Base-by-base conservation (phyloP, 1,140 invertebrate genomes). In the Belonocnema kinseyi region DNA sequence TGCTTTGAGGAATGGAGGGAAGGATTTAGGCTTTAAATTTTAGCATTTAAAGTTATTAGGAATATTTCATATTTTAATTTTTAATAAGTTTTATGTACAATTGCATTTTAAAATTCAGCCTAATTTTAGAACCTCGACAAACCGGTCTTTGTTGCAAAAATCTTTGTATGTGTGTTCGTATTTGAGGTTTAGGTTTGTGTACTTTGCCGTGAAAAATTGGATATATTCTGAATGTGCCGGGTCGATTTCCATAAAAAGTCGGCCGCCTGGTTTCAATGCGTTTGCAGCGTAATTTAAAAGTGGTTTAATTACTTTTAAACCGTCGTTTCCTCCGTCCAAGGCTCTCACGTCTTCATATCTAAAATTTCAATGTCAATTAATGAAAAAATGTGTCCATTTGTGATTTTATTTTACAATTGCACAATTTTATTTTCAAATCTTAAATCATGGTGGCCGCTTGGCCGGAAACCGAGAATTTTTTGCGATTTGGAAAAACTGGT, bases 331-430 rank as follows among this genome's bases (percentile, higher is more conserved):
- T 13, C 94, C 94, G 86, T 95, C 93, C 51, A 94, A 84, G 5
- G 94, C 94, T 79, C 87, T 90, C 16, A 93, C 82, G 85, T 95
- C 94, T 87, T 95, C 94, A 85, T 93, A 95, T 76, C 94, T 94
- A 75, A 2, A 76, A 75, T n/a, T 66, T 0, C 5, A 66, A 81
- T 80, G 12, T 17, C 73, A 78, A 77, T 78, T 73, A 75, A 40
- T 77, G 1, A 61, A 74, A 14, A n/a, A 53, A 16, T 73, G 16
- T 26, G 16, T 40, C 51, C 51, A 74, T 74, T 56, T 46, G 10
- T 46, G 7, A 46, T 46, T 10, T 1, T 46, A 46, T 46, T 46
- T 8, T 46, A 46, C 40, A 46, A 46, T 46, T 46, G 40, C 40
- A 46, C 40, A 46, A 46, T 10, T 11, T 46, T 46, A 46, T 46